phyloP scores from a whole-genome alignment of 1,140 invertebrate genomes.

The Bombus breviceps region DNA sequence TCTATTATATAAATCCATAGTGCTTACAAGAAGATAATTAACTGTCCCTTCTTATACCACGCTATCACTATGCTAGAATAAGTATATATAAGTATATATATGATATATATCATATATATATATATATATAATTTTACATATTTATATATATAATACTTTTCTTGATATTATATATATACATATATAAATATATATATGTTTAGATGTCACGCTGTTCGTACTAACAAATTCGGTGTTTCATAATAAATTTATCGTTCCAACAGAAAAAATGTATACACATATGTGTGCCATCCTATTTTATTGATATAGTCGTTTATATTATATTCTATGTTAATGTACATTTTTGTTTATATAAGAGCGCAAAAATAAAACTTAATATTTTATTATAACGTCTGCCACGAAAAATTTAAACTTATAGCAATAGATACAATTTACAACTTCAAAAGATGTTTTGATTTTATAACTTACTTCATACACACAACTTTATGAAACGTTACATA shows the following conservation, averaged over 20 bases:
- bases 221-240: constrained; percentile 65
- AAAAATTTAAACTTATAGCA: constrained; percentile 73
- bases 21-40: constrained; percentile 72
- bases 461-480: constrained; percentile 66
- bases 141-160: constrained; percentile 69
- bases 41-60: constrained; percentile 57
- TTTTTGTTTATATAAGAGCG: constrained; percentile 76
- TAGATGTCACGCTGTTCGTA: constrained; percentile 52
- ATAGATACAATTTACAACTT: constrained; percentile 79
- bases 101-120: constrained; percentile 73
- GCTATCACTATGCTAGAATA: constrained; percentile 66
- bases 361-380: constrained; percentile 79
- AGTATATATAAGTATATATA: constrained; percentile 71
- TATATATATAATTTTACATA: constrained; percentile 72
- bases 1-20: constrained; percentile 72
- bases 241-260: constrained; percentile 55
- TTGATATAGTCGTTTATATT: constrained; percentile 76
- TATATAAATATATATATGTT: constrained; percentile 63
- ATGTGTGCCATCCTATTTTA: constrained; percentile 76
- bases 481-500: constrained; percentile 60
- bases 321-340: constrained; percentile 80
- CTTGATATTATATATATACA: constrained; percentile 72
- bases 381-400: constrained; percentile 72
- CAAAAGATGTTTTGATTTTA: constrained; percentile 40
- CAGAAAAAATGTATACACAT: constrained; percentile 73